A percentile compares a stretch with the other conserved stretches of the same genome.
These are phyloP conservation scores for Halcyon senegalensis DNA, from an alignment of 2,113 vertebrate genomes.

Conservation along the genomic window DNA sequence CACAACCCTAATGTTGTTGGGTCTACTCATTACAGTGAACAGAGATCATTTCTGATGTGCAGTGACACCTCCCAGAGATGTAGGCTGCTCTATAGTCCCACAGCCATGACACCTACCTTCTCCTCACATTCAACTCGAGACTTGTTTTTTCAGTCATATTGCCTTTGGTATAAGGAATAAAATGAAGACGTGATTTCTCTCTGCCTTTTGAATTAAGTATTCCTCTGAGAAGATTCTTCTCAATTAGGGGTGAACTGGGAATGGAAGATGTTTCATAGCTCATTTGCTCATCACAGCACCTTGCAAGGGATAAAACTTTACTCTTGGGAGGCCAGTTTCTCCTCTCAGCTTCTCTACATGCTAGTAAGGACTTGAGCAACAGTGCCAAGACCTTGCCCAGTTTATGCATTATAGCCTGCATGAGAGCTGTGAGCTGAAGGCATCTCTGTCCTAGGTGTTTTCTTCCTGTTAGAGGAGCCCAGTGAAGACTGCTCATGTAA, in stretches of 20 bases:
- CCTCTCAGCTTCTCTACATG: not conserved
- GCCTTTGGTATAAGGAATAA: not conserved
- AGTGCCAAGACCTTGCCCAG: not conserved
- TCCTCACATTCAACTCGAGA: not conserved
- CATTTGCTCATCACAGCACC: not conserved
- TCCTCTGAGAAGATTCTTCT: not conserved
- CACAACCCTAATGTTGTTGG: not conserved
- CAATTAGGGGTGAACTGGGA: not conserved
- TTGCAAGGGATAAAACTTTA: not conserved
- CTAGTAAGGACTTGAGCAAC: not conserved
- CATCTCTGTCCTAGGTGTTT: not conserved
- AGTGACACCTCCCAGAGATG: fast-evolving
- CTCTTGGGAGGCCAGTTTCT: not conserved
- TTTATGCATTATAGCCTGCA: not conserved
- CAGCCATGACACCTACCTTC: not conserved
- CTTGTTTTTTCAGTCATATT: not conserved
- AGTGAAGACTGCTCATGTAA: not conserved
- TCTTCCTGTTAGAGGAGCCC: not conserved
- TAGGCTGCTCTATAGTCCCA: not conserved
- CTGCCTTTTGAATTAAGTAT: not conserved
- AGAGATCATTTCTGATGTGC: not conserved
- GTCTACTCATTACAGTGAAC: not conserved
- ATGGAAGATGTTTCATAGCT: not conserved
- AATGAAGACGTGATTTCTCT: not conserved
- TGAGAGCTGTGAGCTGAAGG: not conserved